Evolutionary conservation across 1,140 invertebrate species (phyloP).

Genomic region (Drosophila subobscura): DNA sequence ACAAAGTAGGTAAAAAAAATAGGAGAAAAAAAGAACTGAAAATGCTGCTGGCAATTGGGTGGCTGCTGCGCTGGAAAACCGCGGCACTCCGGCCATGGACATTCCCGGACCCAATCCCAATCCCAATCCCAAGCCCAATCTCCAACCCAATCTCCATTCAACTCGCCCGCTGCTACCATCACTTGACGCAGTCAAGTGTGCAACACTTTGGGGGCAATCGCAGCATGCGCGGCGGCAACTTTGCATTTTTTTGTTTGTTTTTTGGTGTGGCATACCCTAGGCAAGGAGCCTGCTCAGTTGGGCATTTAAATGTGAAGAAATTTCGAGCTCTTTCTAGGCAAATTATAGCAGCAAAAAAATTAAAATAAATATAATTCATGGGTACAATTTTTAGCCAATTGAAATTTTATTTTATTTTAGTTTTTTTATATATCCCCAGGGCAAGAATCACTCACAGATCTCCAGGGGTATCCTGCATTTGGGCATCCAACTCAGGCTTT

Average conservation of each 20-base stretch:
- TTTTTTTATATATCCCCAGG: no score
- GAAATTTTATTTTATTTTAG: no score
- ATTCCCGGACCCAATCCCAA: conserved; percentile 4
- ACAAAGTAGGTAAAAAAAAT: not conserved
- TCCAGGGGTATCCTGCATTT: conserved; percentile 15
- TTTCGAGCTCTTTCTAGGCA: no score
- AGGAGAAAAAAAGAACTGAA: conserved; percentile 10
- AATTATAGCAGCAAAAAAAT: no score
- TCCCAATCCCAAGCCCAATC: not conserved
- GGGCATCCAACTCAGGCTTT: not conserved
- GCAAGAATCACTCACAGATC: no score
- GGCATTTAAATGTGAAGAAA: no score
- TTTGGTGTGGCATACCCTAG: no score
- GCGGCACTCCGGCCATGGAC: not conserved
- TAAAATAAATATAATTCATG: no score
- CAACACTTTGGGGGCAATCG: conserved; percentile 61
- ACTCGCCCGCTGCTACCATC: conserved; percentile 28
- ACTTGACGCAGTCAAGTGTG: conserved; percentile 68
- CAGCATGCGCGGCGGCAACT: conserved; percentile 57
- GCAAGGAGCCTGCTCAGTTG: no score
- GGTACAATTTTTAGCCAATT: no score
- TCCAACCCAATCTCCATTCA: not conserved
- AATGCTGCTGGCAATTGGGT: conserved; percentile 34
- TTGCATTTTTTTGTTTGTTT: conserved; percentile 34
- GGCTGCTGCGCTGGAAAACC: conserved; percentile 23